Conservation (phyloP, 1,140 invertebrate species). For the Ceratitis capitata region DNA sequence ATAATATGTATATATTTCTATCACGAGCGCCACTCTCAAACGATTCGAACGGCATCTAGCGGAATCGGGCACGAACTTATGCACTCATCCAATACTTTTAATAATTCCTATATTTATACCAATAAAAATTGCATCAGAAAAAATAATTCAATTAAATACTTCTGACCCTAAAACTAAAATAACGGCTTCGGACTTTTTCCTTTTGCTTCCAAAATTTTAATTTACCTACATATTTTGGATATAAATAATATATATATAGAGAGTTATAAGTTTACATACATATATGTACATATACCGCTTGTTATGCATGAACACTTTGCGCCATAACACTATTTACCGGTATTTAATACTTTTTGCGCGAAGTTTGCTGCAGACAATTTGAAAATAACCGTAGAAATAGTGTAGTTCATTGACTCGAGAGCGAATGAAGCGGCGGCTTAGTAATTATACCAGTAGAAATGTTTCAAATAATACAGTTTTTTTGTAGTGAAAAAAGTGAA, state of each 20-base stretch:
- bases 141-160: too few relatives aligned
- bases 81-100: too few relatives aligned
- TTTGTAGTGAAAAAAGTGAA: neutral
- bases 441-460: too few relatives aligned
- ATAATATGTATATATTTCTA: too few relatives aligned
- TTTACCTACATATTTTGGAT: neutral
- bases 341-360: neutral
- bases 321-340: neutral
- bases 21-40: too few relatives aligned
- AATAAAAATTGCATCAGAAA: too few relatives aligned
- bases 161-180: too few relatives aligned
- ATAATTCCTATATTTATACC: too few relatives aligned
- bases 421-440: neutral
- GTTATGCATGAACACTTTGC: constrained; percentile 17
- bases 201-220: neutral
- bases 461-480: too few relatives aligned
- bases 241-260: neutral
- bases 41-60: too few relatives aligned
- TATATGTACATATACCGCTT: neutral
- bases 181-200: neutral
- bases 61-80: too few relatives aligned
- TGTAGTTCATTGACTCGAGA: neutral
- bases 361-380: constrained; percentile 3
- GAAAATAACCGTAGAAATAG: neutral
- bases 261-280: neutral